Conservation (phyloP, 2,797 vertebrate species). For the Sus cebifrons region DNA sequence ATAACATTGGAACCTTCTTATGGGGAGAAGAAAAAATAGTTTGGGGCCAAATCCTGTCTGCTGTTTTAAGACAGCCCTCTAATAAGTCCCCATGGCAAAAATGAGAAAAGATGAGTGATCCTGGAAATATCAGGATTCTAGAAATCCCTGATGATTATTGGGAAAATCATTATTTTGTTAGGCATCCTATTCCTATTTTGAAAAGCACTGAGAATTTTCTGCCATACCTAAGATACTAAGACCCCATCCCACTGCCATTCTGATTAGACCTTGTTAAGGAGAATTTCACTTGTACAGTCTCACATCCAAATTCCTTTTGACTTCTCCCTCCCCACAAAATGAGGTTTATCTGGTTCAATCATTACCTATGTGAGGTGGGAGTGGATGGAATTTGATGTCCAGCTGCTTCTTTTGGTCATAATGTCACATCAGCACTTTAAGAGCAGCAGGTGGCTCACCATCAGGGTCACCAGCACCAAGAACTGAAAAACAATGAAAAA, state of each 20-base stretch:
- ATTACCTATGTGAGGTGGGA: not conserved
- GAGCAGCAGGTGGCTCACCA: not conserved
- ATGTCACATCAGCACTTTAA: not conserved
- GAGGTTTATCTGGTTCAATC: not conserved
- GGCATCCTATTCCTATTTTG: slow-evolving; percentile 51
- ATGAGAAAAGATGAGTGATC: not conserved
- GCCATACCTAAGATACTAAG: not conserved
- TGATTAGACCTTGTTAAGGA: not conserved
- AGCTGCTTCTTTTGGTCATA: not conserved
- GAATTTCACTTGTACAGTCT: not conserved
- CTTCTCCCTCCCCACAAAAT: not conserved
- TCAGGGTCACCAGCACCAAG: not conserved
- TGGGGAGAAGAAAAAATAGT: not conserved
- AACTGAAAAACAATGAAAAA: not conserved
- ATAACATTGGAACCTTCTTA: slow-evolving; percentile 47
- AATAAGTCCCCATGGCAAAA: not conserved
- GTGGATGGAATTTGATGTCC: not conserved
- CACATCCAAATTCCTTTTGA: not conserved
- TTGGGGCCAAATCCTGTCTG: slow-evolving; percentile 41
- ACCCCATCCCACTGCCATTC: not conserved
- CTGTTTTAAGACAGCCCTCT: slow-evolving; percentile 51
- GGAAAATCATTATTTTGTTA: not conserved
- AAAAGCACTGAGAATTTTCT: not conserved
- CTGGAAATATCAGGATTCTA: not conserved
- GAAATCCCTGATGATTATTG: not conserved